These are phyloP conservation scores for Micropterix aruncella DNA, from an alignment of 2,888 invertebrate species.

Conservation along the genomic window DNA sequence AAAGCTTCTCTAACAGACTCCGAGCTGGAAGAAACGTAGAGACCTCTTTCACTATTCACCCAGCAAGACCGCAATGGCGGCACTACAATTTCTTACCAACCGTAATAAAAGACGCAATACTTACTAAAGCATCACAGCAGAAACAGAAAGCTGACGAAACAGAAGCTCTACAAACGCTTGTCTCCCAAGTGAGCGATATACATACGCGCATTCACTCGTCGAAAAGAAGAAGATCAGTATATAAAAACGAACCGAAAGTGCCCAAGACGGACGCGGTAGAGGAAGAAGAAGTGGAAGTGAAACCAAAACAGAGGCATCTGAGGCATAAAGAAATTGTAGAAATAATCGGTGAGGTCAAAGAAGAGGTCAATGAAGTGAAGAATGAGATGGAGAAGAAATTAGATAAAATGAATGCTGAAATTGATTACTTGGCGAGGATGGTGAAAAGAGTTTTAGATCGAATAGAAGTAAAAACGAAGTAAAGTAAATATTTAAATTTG, in stretches of 20 bases:
- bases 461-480: background rate
- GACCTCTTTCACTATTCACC: constrained; percentile 22
- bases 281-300: constrained; percentile 9
- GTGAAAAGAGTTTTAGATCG: background rate
- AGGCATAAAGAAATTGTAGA: constrained; percentile 22
- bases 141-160: constrained; percentile 27
- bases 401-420: constrained; percentile 26
- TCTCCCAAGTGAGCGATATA: constrained; percentile 24
- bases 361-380: constrained; percentile 20
- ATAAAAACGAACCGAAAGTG: constrained; percentile 9
- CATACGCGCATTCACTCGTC: constrained; percentile 22
- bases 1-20: constrained; percentile 20
- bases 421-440: constrained; percentile 14
- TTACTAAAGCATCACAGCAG: constrained; percentile 27
- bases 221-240: constrained; percentile 11
- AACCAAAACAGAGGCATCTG: constrained; percentile 13
- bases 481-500: no score
- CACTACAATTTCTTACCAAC: constrained; percentile 24
- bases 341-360: constrained; percentile 23
- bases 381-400: constrained; percentile 23
- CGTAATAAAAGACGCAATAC: constrained; percentile 25
- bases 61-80: constrained; percentile 27
- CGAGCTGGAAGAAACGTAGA: constrained; percentile 26
- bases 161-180: constrained; percentile 21
- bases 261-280: constrained; percentile 1